Conservation (phyloP, 2,113 vertebrate genomes). For the Catharus minimus region DNA sequence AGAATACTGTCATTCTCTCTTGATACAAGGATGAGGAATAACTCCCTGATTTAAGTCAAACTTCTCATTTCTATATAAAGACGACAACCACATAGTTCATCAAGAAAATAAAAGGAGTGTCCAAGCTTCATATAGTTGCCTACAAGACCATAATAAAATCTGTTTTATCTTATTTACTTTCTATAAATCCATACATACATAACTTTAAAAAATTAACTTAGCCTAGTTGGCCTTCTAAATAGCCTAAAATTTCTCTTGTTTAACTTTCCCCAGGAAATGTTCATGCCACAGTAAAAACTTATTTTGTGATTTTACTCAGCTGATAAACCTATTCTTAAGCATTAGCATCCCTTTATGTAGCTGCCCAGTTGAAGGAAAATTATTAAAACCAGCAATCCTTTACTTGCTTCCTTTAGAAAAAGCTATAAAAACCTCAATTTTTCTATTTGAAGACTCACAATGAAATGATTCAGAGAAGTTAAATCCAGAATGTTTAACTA, state of each 20-base stretch:
- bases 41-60: slow-evolving; percentile 48
- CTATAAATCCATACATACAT: neutral
- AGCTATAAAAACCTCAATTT: neutral
- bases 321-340: neutral
- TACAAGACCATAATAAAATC: neutral
- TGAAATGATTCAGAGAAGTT: neutral
- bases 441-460: neutral
- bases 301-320: neutral
- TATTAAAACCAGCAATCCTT: slow-evolving; percentile 2
- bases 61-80: slow-evolving; percentile 34
- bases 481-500: neutral
- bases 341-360: neutral
- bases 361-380: slow-evolving; percentile 13
- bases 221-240: neutral
- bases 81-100: slow-evolving; percentile 35
- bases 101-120: slow-evolving; percentile 13
- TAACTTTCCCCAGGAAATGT: neutral
- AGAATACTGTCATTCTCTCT: slow-evolving; percentile 45
- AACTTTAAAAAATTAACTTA: neutral
- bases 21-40: slow-evolving; percentile 44
- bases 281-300: neutral
- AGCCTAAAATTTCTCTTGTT: neutral
- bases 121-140: neutral
- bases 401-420: neutral
- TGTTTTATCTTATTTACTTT: slow-evolving; percentile 19